phyloP scores from a whole-genome alignment of 2,888 invertebrate species.

The Ophioninae sp. region DNA sequence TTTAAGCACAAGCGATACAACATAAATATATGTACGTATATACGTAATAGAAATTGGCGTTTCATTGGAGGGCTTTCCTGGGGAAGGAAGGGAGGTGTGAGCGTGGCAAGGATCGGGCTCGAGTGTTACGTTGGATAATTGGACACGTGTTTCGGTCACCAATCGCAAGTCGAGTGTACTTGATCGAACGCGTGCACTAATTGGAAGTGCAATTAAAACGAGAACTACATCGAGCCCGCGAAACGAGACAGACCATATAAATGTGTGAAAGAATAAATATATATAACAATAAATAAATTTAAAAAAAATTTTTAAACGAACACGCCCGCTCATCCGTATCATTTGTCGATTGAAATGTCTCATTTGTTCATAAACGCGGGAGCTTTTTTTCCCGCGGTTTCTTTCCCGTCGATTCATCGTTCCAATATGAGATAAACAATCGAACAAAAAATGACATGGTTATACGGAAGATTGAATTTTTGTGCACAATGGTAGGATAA shows the following conservation, averaged over 20 bases:
- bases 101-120: constrained; percentile 54
- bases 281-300: background rate
- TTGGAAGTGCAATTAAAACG: constrained; percentile 80
- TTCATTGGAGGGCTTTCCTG: constrained; percentile 39
- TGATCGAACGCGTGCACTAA: constrained; percentile 79
- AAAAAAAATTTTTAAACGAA: background rate
- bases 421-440: too few relatives aligned
- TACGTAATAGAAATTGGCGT: constrained; percentile 50
- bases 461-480: too few relatives aligned
- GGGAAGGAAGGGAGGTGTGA: constrained; percentile 37
- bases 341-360: too few relatives aligned
- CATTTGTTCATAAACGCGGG: too few relatives aligned
- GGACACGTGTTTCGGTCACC: constrained; percentile 76
- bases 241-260: constrained; percentile 39
- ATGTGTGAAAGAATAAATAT: constrained; percentile 4
- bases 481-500: too few relatives aligned
- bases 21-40: constrained; percentile 15
- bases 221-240: constrained; percentile 62
- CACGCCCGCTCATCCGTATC: background rate
- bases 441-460: too few relatives aligned
- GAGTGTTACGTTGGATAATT: constrained; percentile 74
- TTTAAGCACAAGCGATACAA: constrained; percentile 44
- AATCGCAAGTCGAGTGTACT: constrained; percentile 72
- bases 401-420: too few relatives aligned
- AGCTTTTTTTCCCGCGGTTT: too few relatives aligned